Evolutionary conservation across 1,140 invertebrate genomes (phyloP), one percentile per base, ranked within the genome.

Genomic region (Zaprionus tsacasi): DNA sequence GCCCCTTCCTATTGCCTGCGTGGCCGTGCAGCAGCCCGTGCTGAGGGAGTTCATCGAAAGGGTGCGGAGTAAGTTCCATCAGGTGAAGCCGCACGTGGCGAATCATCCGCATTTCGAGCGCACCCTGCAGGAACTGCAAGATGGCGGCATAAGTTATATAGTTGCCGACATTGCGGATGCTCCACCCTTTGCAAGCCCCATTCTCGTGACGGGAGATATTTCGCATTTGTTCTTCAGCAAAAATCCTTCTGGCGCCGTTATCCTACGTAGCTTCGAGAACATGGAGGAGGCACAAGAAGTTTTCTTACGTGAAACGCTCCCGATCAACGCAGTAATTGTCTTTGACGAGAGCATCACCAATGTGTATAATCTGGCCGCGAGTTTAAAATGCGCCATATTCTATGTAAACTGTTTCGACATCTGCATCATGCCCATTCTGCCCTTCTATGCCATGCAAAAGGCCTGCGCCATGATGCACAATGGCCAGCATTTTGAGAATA

Each of bases 401-500:
- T 88, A n/a, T 59, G 80, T 88, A 4, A 88, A 88, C 40, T 88
- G 83, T 50, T 45, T 65, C 21, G 85, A 81, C 8, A 68, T 73
- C 21, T 83, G 78, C 11, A 30, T 80, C 15, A 12, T 73, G 55
- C 77, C 86, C 43, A 88, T 88, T 11, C 48, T 83, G 48, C 64
- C 67, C 0, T 58, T 54, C 36, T 88, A 60, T 27, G 35, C 36
- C 43, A 15, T 45, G 1, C 40, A 38, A 7, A 30, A 78, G 12
- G 11, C 54, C 50, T 0, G 54, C 57, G 36, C 27, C 75, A 12
- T 3, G n/a, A 45, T 88, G 11, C 55, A 65, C 1, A 68, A 79
- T 11, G 85, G 85, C 13, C 83, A 68, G 36, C 83, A 88, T 50
- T 83, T 72, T 38, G 83, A 88, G 61, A 65, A 59, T 1, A 15